phyloP scores from a whole-genome alignment of 2,113 vertebrate genomes.

The Perca flavescens region DNA sequence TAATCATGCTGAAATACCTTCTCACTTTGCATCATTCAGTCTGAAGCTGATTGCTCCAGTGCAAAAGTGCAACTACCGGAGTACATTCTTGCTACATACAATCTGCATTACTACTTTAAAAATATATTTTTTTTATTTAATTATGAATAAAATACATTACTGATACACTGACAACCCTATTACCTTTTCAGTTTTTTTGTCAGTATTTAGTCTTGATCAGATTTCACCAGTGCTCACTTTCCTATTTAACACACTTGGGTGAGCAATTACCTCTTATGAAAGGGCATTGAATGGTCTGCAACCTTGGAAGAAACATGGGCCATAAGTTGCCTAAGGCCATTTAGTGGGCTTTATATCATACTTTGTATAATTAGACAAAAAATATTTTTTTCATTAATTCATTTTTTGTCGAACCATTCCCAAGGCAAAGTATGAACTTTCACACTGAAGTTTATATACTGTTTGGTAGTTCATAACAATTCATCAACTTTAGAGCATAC shows the following conservation, averaged over 20 bases:
- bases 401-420: background rate
- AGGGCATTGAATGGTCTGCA: background rate
- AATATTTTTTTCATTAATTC: background rate
- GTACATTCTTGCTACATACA: no score
- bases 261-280: background rate
- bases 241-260: background rate
- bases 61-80: background rate
- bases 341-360: background rate
- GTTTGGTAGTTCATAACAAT: background rate
- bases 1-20: slow-evolving; percentile 17
- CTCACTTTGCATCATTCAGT: slow-evolving; percentile 28
- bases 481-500: background rate
- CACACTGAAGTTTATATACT: background rate
- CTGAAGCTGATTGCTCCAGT: background rate
- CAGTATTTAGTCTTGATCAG: background rate
- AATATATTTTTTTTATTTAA: background rate
- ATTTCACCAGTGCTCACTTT: background rate
- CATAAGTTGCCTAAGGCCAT: background rate
- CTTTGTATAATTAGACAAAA: background rate
- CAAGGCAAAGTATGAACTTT: background rate
- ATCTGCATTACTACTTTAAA: background rate
- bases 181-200: no score
- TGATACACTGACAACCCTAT: background rate
- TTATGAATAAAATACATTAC: background rate
- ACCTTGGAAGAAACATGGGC: background rate